A percentile compares a stretch with the other conserved stretches of the same genome.
These are phyloP conservation scores for Cacatua alba DNA, from an alignment of 2,113 vertebrate genomes.

Conservation along the genomic window DNA sequence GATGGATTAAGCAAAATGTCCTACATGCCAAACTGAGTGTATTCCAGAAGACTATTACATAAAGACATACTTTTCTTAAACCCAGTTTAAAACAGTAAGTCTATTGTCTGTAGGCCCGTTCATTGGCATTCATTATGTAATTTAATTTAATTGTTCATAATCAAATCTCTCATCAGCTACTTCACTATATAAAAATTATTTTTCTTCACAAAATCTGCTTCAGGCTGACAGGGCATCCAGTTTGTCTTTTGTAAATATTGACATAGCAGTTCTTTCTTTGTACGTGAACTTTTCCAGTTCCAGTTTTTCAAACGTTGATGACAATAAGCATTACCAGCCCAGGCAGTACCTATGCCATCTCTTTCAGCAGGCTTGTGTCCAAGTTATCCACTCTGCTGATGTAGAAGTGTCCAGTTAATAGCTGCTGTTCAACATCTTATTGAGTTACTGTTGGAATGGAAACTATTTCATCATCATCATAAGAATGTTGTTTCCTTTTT, in stretches of 20 bases:
- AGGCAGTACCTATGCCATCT: background rate
- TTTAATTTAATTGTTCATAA: background rate
- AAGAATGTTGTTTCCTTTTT: slow-evolving; percentile 12
- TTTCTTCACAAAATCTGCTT: background rate
- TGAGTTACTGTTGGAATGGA: slow-evolving; percentile 25
- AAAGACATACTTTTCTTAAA: background rate
- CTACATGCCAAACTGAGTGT: background rate
- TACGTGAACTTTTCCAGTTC: background rate
- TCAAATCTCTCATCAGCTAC: background rate
- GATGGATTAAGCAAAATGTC: background rate
- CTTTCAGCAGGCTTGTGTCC: background rate
- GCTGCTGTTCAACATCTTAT: background rate
- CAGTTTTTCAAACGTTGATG: background rate
- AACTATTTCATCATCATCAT: background rate
- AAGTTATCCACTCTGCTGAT: background rate
- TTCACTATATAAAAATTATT: slow-evolving; percentile 1
- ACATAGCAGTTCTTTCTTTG: background rate
- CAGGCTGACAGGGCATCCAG: background rate
- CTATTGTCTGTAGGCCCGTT: slow-evolving; percentile 12
- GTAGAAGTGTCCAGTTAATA: slow-evolving; percentile 4
- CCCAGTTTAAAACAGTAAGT: background rate
- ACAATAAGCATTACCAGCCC: background rate
- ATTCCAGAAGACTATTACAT: background rate
- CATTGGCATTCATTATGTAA: background rate
- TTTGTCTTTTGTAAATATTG: slow-evolving; percentile 40